Evolutionary conservation across 30 jellyfish, hydroid and myxozoan species (phyloP), one percentile per base, ranked within the genome.

Genomic region (Euphysa ruthae): DNA sequence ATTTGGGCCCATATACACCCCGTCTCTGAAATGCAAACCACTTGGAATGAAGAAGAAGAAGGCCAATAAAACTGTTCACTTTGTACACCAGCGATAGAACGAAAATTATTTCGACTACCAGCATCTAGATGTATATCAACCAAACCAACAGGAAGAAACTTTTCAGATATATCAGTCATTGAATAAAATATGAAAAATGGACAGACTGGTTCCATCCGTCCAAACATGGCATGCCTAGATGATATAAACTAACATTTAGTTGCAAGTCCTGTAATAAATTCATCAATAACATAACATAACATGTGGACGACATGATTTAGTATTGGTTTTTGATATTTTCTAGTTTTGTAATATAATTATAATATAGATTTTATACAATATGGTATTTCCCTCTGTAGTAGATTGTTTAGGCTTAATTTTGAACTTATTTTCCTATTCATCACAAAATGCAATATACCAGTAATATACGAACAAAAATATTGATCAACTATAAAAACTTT

Each of bases 101-200:
- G 80, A 52, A 68, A 68, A 24, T 20, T 43, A 49, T 68, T 68
- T 28, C 46, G 26, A 52, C 80, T 68, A 27, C 50, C 22, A 5
- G 22, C 73, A 4, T 68, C 54, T 22, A 68, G 28, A 49, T 42
- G 10, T 4, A 42, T 58, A 27, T 68, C 95, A 12, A 84, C 74
- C n/a, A 84, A 76, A 46, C 77, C 73, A 50, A 61, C 84, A 7
- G 95, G 95, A 3, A 55, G 61, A 63, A 85, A 62, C 13, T 42
- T 69, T 66, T 85, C 94, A 29, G 86, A 81, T 25, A 78, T 81
- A 20, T 85, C 96, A 26, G 85, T 66, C 23, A 85, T 72, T 25
- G 94, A 85, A 73, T 85, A 85, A 71, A 85, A 85, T 7, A 88
- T 82, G 70, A 85, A 85, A 55, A 85, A 85, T 1, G 93, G 96